A percentile compares a stretch with the other conserved stretches of the same genome.
phyloP scores from a whole-genome alignment of 2,888 invertebrate species.

The Blomia tropicalis region DNA sequence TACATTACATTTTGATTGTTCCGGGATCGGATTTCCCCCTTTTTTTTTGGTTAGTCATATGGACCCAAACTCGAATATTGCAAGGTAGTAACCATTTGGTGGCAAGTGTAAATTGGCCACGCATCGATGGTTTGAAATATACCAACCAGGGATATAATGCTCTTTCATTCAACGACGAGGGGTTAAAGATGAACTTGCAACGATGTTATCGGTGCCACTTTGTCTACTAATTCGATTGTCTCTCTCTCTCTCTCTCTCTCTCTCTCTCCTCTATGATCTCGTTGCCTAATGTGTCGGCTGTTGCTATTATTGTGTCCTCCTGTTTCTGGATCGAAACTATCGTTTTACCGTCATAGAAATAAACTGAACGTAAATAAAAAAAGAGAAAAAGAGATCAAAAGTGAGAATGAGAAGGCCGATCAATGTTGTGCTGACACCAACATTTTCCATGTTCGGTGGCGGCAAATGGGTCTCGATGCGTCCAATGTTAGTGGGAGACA shows the following conservation, averaged over 20 bases:
- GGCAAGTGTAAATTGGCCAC: background rate
- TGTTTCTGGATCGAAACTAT: too few relatives aligned
- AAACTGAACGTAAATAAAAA: background rate
- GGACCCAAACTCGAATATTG: too few relatives aligned
- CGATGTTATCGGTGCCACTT: background rate
- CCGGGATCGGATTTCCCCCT: background rate
- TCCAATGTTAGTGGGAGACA: slow-evolving; percentile 5
- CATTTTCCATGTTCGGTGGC: background rate
- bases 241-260: too few relatives aligned
- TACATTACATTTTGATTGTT: too few relatives aligned
- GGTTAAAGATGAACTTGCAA: background rate
- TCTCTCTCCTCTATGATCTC: too few relatives aligned
- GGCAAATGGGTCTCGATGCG: background rate
- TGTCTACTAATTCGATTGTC: background rate
- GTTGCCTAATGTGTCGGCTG: too few relatives aligned
- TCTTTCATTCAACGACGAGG: background rate
- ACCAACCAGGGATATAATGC: too few relatives aligned
- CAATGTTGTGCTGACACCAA: background rate
- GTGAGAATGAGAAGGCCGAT: background rate
- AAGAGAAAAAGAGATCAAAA: background rate
- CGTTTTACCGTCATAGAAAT: slow-evolving; percentile 3
- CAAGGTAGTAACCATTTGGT: background rate
- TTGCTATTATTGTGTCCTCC: too few relatives aligned
- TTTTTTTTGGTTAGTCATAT: background rate
- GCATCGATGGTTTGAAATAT: background rate